phyloP scores from a whole-genome alignment of 2,888 invertebrate species.

The Phortica magna region DNA sequence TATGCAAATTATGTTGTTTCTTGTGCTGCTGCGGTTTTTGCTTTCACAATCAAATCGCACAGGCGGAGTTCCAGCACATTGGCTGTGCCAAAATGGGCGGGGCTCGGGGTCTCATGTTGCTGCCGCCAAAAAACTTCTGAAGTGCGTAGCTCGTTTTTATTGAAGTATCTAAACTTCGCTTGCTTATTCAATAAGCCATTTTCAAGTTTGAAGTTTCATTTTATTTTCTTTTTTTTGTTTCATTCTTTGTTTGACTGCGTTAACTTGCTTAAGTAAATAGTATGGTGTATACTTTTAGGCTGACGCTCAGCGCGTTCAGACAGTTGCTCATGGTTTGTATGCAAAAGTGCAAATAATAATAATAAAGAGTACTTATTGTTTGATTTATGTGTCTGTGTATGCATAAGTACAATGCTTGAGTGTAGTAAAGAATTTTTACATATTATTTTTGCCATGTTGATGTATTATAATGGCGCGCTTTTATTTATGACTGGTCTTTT shows the following conservation, averaged over 20 bases:
- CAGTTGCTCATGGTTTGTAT: conserved; percentile 47
- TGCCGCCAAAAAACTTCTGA: conserved; percentile 35
- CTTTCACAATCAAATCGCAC: conserved; percentile 34
- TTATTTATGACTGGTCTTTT: conserved; percentile 24
- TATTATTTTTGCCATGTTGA: conserved; percentile 22
- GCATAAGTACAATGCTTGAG: conserved; percentile 55
- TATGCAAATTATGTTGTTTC: conserved; percentile 77
- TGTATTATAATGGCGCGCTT: conserved; percentile 14
- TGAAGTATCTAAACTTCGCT: conserved; percentile 66
- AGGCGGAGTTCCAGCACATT: conserved; percentile 24
- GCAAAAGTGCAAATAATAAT: conserved; percentile 77
- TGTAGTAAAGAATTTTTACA: conserved; percentile 5
- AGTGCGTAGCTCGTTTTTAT: conserved; percentile 58
- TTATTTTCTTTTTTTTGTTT: conserved; percentile 41
- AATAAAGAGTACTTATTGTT: conserved; percentile 78
- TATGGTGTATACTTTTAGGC: conserved; percentile 44
- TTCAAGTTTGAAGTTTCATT: conserved; percentile 64
- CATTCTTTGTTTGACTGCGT: conserved; percentile 34
- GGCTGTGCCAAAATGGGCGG: neutral
- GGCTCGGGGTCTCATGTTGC: neutral
- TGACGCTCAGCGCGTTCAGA: neutral
- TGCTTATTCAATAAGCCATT: conserved; percentile 78
- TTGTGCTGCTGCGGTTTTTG: conserved; percentile 48
- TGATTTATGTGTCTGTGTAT: conserved; percentile 78
- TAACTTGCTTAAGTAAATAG: conserved; percentile 68